Evolutionary conservation across 2,797 vertebrate species (phyloP).

Genomic region (Gymnoscopelus microlampas): DNA sequence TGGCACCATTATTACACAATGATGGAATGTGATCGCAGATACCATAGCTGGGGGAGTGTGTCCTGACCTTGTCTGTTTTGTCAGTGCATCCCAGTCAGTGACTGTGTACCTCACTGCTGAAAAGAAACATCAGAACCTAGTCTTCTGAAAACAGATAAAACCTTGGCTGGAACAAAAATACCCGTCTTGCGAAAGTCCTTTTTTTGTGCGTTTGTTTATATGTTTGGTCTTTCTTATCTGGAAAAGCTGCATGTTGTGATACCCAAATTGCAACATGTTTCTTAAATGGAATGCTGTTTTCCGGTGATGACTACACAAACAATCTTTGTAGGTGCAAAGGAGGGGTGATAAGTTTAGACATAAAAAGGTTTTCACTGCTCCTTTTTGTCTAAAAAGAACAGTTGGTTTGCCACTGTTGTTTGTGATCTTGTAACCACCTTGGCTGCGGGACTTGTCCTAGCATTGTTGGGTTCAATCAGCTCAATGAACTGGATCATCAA

Average conservation of each 20-base stretch:
- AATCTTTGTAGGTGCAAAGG: neutral
- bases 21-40: slow-evolving; percentile 45
- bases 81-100: slow-evolving; percentile 32
- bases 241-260: slow-evolving; percentile 18
- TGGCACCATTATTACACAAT: slow-evolving; percentile 14
- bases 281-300: neutral
- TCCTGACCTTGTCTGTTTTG: slow-evolving; percentile 59
- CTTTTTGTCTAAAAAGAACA: no score
- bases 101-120: slow-evolving; percentile 10
- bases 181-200: slow-evolving; percentile 16
- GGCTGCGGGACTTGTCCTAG: slow-evolving; percentile 8
- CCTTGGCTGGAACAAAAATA: slow-evolving; percentile 28
- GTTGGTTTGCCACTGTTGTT: no score
- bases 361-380: no score
- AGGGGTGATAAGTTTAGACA: neutral
- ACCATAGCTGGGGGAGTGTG: slow-evolving; percentile 47
- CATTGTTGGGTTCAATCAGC: slow-evolving; percentile 20
- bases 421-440: neutral
- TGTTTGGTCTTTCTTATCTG: slow-evolving; percentile 15
- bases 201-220: slow-evolving; percentile 17
- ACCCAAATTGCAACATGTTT: neutral
- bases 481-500: slow-evolving; percentile 19
- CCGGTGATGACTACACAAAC: slow-evolving; percentile 7
- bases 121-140: slow-evolving; percentile 39
- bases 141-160: slow-evolving; percentile 29